Base-by-base conservation (phyloP, 2,888 invertebrate genomes). In the Drosophila flavopinicola region DNA sequence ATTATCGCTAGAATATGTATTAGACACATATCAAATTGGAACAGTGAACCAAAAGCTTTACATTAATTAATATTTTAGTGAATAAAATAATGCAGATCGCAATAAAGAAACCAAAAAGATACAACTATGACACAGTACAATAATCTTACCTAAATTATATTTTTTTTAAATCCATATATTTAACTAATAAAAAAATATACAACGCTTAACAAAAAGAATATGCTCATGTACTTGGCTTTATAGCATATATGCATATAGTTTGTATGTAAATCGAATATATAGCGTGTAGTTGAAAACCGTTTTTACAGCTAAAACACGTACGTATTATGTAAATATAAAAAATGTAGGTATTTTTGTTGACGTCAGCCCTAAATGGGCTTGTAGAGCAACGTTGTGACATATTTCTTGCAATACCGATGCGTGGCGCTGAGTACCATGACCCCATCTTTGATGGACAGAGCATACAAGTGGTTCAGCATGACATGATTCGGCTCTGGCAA, bases 401-500 rank as follows among this genome's bases (percentile, higher is more conserved):
- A 99, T 93, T 99, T 99, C 93, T 99, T 99, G 74, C 99, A 94
- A 91, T 99, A 99, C 71, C 99, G 94, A 92, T 99, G 99, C 4
- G 99, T 99, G 10, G 99, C 99, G 88, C 98, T 99, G 27, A 99
- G 93, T 33, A 99, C 99, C 99, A 99, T 99, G 2, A 99, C 99
- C 45, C 99, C 99, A 92, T 99, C 99, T 92, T 99, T 99, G 88
- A 99, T 99, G 42, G 99, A 99, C 70, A 99, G 93, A n/a, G 99
- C 99, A 92, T 99, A 99, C 53, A 99, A 93, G 92, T 99, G 99
- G 92, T 99, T 99, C 88, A 99, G 93, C 99, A 99, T 99, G 23
- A 99, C 99, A 91, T 99, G 99, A 91, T 99, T 99, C 45, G 99
- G 99, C 92, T 99, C 99, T n/a, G 99, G 99, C 83, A 99, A 92